These are phyloP conservation scores for Drosophila repletoides DNA, from an alignment of 1,140 invertebrate genomes.

Conservation along the genomic window DNA sequence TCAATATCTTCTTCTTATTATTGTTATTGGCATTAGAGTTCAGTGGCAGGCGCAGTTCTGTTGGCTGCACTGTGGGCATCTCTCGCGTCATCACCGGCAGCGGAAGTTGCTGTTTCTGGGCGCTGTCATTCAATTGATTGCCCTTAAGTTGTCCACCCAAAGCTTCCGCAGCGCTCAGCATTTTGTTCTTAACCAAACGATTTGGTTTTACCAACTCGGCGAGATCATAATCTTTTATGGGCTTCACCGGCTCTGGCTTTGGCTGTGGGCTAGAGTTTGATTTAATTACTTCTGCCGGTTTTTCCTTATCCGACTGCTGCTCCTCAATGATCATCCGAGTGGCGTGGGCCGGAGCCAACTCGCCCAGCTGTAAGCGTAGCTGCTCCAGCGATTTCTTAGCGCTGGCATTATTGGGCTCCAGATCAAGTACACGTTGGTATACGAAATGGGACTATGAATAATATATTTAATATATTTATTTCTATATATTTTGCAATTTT, in stretches of 20 bases:
- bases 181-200: conserved; percentile 71
- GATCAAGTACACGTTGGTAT: conserved; percentile 69
- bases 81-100: conserved; percentile 14
- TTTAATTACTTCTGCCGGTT: neutral
- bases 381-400: conserved; percentile 75
- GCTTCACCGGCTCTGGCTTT: neutral
- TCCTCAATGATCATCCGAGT: conserved; percentile 65
- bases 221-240: conserved; percentile 64
- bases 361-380: conserved; percentile 59
- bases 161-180: conserved; percentile 58
- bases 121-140: neutral
- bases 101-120: conserved; percentile 2
- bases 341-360: conserved; percentile 61
- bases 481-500: neutral
- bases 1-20: conserved; percentile 50
- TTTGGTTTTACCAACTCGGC: conserved; percentile 75
- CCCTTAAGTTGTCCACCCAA: conserved; percentile 44
- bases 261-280: too few relatives aligned
- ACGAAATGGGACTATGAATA: conserved; percentile 62
- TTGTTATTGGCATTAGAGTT: conserved; percentile 13
- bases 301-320: conserved; percentile 6
- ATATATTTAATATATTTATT: neutral
- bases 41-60: conserved; percentile 40
- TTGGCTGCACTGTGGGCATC: neutral
- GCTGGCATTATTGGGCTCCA: conserved; percentile 82